Percentiles rank a stretch among this genome's conserved stretches.
These are phyloP conservation scores for Daphoenositta chrysoptera DNA, from an alignment of 2,113 vertebrate genomes.

Conservation along the genomic window DNA sequence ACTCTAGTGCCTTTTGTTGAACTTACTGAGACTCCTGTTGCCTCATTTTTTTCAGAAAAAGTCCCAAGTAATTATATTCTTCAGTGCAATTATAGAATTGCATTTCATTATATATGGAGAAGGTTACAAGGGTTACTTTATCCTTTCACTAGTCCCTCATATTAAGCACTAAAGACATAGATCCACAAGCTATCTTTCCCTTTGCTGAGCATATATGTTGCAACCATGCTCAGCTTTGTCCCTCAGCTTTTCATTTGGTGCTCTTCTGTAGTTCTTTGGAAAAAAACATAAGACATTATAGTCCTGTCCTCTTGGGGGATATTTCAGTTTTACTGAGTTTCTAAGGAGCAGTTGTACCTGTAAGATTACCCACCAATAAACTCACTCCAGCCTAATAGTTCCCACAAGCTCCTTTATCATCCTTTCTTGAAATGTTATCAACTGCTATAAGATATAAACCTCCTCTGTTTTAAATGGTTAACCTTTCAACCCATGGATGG, in stretches of 20 bases:
- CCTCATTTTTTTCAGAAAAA: background rate
- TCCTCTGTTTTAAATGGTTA: background rate
- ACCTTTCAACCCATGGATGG: background rate
- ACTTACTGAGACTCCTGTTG: background rate
- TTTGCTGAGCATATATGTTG: background rate
- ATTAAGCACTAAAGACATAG: background rate
- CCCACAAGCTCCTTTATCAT: background rate
- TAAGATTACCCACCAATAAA: background rate
- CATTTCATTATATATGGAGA: background rate
- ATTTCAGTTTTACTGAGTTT: background rate
- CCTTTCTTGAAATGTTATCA: background rate
- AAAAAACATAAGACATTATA: background rate
- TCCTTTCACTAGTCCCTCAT: background rate
- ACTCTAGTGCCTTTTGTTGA: background rate
- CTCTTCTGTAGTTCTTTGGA: background rate
- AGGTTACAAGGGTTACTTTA: background rate
- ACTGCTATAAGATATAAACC: background rate
- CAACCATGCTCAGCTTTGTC: background rate
- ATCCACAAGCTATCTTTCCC: background rate
- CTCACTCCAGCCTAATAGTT: background rate
- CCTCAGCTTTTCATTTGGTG: background rate
- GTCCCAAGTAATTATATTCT: background rate
- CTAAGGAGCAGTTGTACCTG: background rate
- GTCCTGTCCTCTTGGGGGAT: background rate
- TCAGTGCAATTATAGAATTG: background rate